phyloP scores from a whole-genome alignment of 2,797 vertebrate genomes.

The Microctenopoma lineatum region DNA sequence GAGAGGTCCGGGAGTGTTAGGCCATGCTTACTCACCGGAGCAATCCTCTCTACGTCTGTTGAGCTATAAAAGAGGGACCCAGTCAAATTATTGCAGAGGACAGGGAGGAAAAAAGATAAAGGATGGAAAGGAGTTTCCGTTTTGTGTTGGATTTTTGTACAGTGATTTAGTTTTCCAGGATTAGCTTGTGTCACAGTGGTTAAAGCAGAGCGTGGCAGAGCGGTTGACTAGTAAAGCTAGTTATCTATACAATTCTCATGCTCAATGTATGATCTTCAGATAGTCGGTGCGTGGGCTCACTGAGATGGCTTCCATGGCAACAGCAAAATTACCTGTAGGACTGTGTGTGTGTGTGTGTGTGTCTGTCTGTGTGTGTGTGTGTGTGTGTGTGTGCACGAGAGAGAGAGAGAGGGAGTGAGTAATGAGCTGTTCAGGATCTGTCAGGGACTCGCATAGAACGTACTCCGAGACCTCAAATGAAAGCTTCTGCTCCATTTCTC shows the following conservation, averaged over 20 bases:
- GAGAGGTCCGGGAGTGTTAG: constrained; percentile 68
- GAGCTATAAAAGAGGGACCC: constrained; percentile 27
- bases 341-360: neutral
- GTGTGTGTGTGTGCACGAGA: neutral
- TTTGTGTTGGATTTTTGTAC: neutral
- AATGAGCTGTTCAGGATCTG: constrained; percentile 60
- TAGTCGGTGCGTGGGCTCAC: constrained; percentile 60
- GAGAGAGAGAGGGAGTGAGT: constrained; percentile 2
- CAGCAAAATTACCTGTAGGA: constrained; percentile 71
- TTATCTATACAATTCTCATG: constrained; percentile 17
- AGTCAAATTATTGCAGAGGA: constrained; percentile 6
- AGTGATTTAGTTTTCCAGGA: neutral
- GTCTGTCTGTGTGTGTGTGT: neutral
- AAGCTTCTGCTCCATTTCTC: constrained; percentile 4
- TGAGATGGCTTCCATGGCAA: constrained; percentile 75
- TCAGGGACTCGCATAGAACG: constrained; percentile 38
- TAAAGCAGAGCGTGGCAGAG: neutral
- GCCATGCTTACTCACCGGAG: constrained; percentile 52
- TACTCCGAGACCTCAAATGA: constrained; percentile 2
- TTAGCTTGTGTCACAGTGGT: neutral
- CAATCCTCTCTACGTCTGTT: constrained; percentile 50
- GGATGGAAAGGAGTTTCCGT: no score
- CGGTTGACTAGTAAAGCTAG: neutral
- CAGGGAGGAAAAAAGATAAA: neutral
- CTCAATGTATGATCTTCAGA: constrained; percentile 29